Base-by-base conservation (phyloP, 2,888 invertebrate genomes). In the Cerastis rubricosa region DNA sequence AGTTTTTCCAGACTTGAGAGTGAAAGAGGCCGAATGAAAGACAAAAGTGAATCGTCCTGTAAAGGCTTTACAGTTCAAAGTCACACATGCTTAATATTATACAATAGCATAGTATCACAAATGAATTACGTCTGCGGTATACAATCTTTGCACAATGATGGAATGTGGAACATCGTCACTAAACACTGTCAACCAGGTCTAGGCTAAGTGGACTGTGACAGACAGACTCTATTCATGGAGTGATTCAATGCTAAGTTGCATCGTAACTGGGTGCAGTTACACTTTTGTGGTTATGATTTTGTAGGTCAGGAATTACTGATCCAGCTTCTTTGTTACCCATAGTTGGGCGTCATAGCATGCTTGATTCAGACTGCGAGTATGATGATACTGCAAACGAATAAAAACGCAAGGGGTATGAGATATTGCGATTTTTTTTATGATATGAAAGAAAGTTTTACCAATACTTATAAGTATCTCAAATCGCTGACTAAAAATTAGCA, bases 71-170 rank as follows among this genome's bases (percentile, higher is more conserved):
- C n/a, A 43, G 40, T 8, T 40, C 17, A 29, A 64, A 67, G 49
- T 61, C 43, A 66, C 12, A 49, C 17, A 64, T 22, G 59, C 17
- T 57, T 57, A 47, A 71, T 68, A 40, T 59, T 67, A 68, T 71
- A 65, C 74, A 74, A 82, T 63, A 43, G 57, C 29, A 35, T 47
- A n/a, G 66, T 54, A 78, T 70, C 70, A 77, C 66, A 67, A 59
- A 70, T 54, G 71, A 43, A 64, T 73, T 67, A 77, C 35, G 45
- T 63, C 40, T 57, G 74, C 69, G 63, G 69, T 61, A 49, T 67
- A 82, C 57, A 82, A 76, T 70, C 72, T 76, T 80, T 65, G 43
- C 45, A 81, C 76, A 80, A 82, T 79, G 79, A 69, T 68, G 45
- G 43, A 71, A 78, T 81, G 74, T 74, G 59, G 66, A 75, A 40